These are phyloP conservation scores for Daubentonia madagascariensis DNA, from an alignment of 2,113 vertebrate genomes.

Conservation along the genomic window DNA sequence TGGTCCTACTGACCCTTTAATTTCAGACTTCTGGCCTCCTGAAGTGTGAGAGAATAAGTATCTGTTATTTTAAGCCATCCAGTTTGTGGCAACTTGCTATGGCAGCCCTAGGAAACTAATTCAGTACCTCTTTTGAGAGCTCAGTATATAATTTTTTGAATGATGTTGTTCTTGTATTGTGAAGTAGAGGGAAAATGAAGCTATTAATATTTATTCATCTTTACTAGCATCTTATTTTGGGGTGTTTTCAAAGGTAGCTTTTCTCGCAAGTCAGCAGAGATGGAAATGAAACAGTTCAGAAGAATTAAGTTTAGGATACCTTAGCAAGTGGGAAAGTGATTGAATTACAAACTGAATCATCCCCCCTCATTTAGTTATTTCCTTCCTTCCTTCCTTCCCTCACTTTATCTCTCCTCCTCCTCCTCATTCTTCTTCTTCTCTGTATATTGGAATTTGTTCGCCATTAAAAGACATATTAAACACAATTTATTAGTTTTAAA, in stretches of 20 bases:
- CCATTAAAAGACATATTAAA: background rate
- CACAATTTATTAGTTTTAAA: background rate
- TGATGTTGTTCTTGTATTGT: background rate
- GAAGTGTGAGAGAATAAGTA: background rate
- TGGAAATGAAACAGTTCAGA: background rate
- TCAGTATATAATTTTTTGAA: background rate
- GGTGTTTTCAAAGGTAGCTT: background rate
- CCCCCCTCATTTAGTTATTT: background rate
- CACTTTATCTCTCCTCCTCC: background rate
- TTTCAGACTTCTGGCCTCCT: background rate
- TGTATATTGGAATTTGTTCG: background rate
- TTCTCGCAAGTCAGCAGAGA: background rate
- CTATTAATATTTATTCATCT: background rate
- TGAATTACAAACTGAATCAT: background rate
- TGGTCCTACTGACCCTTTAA: background rate
- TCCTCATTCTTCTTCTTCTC: background rate
- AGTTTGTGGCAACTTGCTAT: background rate
- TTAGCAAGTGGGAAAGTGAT: background rate
- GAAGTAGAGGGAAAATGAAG: background rate
- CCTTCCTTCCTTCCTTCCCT: background rate
- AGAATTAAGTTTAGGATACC: background rate
- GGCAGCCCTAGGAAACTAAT: background rate
- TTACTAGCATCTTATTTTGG: background rate
- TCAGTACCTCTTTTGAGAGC: background rate
- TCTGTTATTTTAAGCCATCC: background rate